phyloP scores from a whole-genome alignment of 2,113 vertebrate genomes.

The Myotis yumanensis region DNA sequence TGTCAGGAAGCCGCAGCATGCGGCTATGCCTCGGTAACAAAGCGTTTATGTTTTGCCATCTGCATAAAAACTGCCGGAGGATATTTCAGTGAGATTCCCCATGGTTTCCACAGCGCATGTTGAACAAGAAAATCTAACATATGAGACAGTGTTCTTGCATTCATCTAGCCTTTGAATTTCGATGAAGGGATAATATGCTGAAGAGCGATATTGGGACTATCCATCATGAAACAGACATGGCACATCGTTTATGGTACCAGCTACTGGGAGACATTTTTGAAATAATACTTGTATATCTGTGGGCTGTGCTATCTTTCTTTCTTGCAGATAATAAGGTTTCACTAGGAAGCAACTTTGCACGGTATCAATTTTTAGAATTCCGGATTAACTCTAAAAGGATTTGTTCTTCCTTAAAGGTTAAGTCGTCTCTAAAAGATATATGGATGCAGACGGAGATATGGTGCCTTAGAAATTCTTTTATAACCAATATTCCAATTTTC shows the following conservation, averaged over 20 bases:
- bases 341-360: background rate
- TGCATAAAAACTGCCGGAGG: background rate
- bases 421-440: background rate
- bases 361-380: constrained; percentile 26
- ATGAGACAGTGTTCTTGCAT: background rate
- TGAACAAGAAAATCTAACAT: background rate
- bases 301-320: background rate
- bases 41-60: background rate
- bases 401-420: background rate
- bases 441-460: background rate
- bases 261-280: background rate
- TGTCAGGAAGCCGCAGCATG: background rate
- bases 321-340: background rate
- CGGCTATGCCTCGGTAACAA: background rate
- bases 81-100: background rate
- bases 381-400: background rate
- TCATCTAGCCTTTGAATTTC: background rate
- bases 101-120: background rate
- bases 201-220: background rate
- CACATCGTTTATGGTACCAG: background rate
- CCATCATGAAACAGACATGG: constrained; percentile 24
- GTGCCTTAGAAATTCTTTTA: constrained; percentile 28
- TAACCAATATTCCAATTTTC: background rate
- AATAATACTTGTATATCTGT: background rate
- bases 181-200: background rate